A percentile compares a stretch with the other conserved stretches of the same genome.
Evolutionary conservation across 2,888 invertebrate species (phyloP).

Genomic region (Mechanitis mazaeus): DNA sequence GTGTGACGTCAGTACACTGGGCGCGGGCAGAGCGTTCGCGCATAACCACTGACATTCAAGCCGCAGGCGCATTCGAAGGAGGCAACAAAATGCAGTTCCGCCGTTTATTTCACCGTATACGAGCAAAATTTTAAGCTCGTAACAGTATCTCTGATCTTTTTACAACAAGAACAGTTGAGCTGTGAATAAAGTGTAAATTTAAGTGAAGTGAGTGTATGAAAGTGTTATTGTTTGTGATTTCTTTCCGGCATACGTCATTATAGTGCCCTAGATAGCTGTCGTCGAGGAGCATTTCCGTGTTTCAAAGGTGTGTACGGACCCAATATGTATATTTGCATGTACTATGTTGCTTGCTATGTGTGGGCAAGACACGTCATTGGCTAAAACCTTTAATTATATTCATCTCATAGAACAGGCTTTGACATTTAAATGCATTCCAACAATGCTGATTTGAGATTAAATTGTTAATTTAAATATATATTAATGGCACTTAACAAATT

Average conservation of each 20-base stretch:
- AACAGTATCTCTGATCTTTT: constrained; percentile 67
- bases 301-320: constrained; percentile 57
- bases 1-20: constrained; percentile 69
- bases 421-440: constrained; percentile 2
- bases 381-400: constrained; percentile 33
- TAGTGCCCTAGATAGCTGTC: constrained; percentile 64
- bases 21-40: constrained; percentile 66
- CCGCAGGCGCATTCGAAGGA: constrained; percentile 63
- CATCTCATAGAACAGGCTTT: constrained; percentile 10
- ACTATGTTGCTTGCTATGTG: constrained; percentile 40
- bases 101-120: constrained; percentile 58
- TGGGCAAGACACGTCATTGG: constrained; percentile 70
- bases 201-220: constrained; percentile 60
- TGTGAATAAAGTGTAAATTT: constrained; percentile 35
- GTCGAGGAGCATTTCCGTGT: constrained; percentile 54
- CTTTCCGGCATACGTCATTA: constrained; percentile 56
- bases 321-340: constrained; percentile 68
- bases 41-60: constrained; percentile 41
- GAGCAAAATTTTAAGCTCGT: constrained; percentile 53
- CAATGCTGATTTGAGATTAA: background rate
- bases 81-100: constrained; percentile 70
- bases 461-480: too few species aligned
- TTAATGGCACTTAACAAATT: too few species aligned
- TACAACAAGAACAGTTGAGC: constrained; percentile 68
- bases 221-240: constrained; percentile 71